Evolutionary conservation across 2,888 invertebrate species (phyloP), one percentile per base, ranked within the genome.

Genomic region (Rhopalosiphum nymphaeae): DNA sequence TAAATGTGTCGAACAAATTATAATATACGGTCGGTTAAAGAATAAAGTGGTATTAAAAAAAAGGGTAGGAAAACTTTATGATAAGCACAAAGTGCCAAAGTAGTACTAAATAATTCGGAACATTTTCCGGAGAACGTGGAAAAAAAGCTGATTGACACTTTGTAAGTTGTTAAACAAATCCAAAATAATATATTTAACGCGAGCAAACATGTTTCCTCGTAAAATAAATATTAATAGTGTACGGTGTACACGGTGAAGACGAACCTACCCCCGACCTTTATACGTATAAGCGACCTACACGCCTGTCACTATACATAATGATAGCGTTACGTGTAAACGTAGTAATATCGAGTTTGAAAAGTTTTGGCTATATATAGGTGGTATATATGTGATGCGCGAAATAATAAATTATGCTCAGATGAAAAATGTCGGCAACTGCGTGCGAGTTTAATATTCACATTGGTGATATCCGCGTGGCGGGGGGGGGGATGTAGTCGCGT

Each of bases 141-240:
- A 46, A 86, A 86, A 86, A 46, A 86, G 29, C 29, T 46, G 86
- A 44, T 86, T 86, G 86, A 86, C 86, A 46, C 86, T 46, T 86
- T 86, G 46, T 46, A 29, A 86, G 44, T 86, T 46, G 86, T 86
- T 46, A 13, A 46, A 86, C 44, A 86, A 49, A 86, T 86, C 86
- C n/a, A 36, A 78, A 78, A 36, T 78, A 78, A 78, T 42, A 67
- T 36, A 78, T 78, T 78, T 78, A 9, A 36, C 78, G 78, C 36
- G 16, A 78, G 2, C 36, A 78, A 78, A 78, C 78, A 78, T 9
- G 78, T 78, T n/a, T 67, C 4, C n/a, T 16, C 1, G 16, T 10
- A 78, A 78, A 78, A 21, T 78, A 78, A 78, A 78, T 36, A 78
- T 36, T 78, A 78, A 78, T 78, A 78, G 78, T 78, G 78, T 78